Evolutionary conservation across 2,888 invertebrate genomes (phyloP).

Genomic region (Hirtodrosophila alboralis): DNA sequence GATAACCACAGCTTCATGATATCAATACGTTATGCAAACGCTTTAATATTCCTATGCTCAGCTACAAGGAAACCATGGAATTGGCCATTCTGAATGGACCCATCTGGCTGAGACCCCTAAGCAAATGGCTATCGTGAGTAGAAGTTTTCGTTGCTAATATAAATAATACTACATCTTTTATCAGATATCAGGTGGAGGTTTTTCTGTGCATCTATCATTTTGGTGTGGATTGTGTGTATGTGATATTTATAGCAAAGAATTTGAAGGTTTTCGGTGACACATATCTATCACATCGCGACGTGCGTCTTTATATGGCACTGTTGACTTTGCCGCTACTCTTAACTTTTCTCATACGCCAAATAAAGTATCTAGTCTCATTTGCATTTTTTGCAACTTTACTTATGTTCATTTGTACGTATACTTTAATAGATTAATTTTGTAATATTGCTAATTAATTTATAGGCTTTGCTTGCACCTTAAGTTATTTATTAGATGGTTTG

Average conservation of each 20-base stretch:
- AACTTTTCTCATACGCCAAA: slow-evolving; percentile 89
- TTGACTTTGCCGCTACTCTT: slow-evolving; percentile 88
- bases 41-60: slow-evolving; percentile 88
- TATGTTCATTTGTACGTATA: slow-evolving; percentile 86
- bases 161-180: background rate
- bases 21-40: slow-evolving; percentile 84
- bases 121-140: slow-evolving; percentile 84
- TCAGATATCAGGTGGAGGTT: slow-evolving; percentile 89
- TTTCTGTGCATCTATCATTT: slow-evolving; percentile 94
- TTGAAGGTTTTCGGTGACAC: slow-evolving; percentile 89
- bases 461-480: slow-evolving; percentile 90
- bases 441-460: background rate
- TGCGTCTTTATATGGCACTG: slow-evolving; percentile 84
- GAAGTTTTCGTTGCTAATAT: background rate
- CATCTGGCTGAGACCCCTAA: slow-evolving; percentile 85
- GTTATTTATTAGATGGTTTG: slow-evolving; percentile 89
- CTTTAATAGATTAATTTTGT: too few species aligned
- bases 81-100: slow-evolving; percentile 91
- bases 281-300: slow-evolving; percentile 84
- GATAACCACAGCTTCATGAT: slow-evolving; percentile 51
- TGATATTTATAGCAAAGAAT: slow-evolving; percentile 95
- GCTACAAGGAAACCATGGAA: slow-evolving; percentile 92
- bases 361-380: slow-evolving; percentile 93
- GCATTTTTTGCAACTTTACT: slow-evolving; percentile 95
- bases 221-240: slow-evolving; percentile 98